phyloP scores from a whole-genome alignment of 2,797 vertebrate species.

The Argya squamiceps region DNA sequence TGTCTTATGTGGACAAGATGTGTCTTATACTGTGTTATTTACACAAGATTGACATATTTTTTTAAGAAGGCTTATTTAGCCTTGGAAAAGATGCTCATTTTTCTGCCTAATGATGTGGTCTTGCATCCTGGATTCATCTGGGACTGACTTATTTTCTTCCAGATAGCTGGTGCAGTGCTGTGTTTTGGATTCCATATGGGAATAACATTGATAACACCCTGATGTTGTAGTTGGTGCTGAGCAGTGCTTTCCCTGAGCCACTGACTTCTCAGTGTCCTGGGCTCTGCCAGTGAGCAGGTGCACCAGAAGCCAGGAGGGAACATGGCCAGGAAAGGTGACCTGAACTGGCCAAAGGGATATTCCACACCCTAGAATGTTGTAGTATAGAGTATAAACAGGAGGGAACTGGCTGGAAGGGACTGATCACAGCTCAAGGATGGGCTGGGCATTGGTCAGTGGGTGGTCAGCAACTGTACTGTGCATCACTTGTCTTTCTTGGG shows the following conservation, averaged over 20 bases:
- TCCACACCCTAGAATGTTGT: not conserved
- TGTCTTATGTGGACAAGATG: constrained; percentile 54
- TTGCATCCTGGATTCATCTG: not conserved
- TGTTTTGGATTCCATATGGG: rapidly evolving
- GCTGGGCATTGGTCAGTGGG: rapidly evolving
- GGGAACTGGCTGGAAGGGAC: not conserved
- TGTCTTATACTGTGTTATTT: constrained; percentile 24
- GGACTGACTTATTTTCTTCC: not conserved
- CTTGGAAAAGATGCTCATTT: not conserved
- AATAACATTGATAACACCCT: rapidly evolving
- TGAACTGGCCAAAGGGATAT: not conserved
- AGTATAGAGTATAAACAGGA: not conserved
- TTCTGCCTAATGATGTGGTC: not conserved
- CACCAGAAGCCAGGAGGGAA: not conserved
- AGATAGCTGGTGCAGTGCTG: not conserved
- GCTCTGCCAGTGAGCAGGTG: not conserved
- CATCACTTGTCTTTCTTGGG: not conserved
- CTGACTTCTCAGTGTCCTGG: not conserved
- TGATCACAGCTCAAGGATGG: not conserved
- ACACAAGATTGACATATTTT: not conserved
- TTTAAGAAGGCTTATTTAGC: not conserved
- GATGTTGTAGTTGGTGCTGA: not conserved
- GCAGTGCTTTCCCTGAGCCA: not conserved
- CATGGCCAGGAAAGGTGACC: not conserved
- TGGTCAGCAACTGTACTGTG: not conserved